Evolutionary conservation across 2,888 invertebrate species (phyloP).

Genomic region (Papilio gigon): DNA sequence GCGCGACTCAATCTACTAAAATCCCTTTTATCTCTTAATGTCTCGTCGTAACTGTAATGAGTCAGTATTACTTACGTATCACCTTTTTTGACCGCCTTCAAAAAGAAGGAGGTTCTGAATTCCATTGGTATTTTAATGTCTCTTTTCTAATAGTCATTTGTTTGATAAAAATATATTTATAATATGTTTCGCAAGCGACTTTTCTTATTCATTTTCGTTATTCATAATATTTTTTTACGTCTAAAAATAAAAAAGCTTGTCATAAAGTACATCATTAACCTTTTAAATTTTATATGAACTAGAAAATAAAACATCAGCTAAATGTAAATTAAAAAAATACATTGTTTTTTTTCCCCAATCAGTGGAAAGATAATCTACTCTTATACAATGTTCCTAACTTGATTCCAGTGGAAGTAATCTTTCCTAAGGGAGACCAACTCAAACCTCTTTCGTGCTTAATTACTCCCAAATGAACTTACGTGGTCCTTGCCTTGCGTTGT

Average conservation of each 20-base stretch:
- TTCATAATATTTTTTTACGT: background rate
- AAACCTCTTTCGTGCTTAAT: slow-evolving; percentile 27
- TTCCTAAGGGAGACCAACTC: slow-evolving; percentile 10
- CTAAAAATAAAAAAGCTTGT: background rate
- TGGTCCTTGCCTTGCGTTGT: background rate
- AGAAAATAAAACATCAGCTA: background rate
- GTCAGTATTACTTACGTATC: background rate
- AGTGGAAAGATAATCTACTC: background rate
- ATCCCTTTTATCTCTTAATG: slow-evolving; percentile 14
- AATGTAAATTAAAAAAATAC: background rate
- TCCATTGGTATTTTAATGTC: too few relatives aligned
- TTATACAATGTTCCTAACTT: slow-evolving; percentile 1
- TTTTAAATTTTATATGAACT: background rate
- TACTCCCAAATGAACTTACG: slow-evolving; percentile 20
- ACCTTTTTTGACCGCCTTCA: too few relatives aligned
- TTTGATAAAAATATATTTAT: background rate
- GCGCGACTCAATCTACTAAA: slow-evolving; percentile 17
- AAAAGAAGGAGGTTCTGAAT: too few relatives aligned
- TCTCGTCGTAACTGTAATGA: background rate
- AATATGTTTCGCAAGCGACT: background rate
- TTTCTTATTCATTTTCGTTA: background rate
- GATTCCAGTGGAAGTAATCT: slow-evolving; percentile 6
- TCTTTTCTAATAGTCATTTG: background rate
- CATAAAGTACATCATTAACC: background rate
- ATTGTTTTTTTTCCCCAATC: background rate